Conservation (phyloP, 2,797 vertebrate species). For the Sparus aurata region DNA sequence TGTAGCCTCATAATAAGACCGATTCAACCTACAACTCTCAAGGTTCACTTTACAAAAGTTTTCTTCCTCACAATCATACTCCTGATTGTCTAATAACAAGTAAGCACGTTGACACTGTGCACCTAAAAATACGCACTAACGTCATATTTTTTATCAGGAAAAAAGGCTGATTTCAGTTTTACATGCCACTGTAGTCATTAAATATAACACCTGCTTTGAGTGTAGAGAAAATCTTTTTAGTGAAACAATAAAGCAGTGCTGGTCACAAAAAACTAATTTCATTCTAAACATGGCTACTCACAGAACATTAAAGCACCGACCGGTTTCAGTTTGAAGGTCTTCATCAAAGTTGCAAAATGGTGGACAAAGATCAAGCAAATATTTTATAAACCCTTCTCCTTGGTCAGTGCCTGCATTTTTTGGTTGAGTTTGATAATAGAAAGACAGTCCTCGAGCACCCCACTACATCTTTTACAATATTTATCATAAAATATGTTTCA, state of each 20-base stretch:
- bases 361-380: too few species aligned
- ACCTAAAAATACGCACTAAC: background rate
- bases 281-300: too few species aligned
- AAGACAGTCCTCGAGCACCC: too few species aligned
- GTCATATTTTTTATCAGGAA: background rate
- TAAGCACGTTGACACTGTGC: background rate
- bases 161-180: background rate
- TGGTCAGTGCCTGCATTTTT: too few species aligned
- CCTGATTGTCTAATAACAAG: background rate
- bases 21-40: background rate
- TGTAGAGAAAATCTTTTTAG: background rate
- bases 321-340: too few species aligned
- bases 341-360: too few species aligned
- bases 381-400: too few species aligned
- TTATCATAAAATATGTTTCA: background rate
- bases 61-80: background rate
- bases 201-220: background rate
- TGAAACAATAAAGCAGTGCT: background rate
- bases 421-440: too few species aligned
- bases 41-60: background rate
- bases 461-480: background rate
- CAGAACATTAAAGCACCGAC: too few species aligned
- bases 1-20: slow-evolving; percentile 10
- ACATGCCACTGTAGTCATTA: background rate
- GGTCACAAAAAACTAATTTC: too few species aligned